These are phyloP conservation scores for Euproctis similis DNA, from an alignment of 2,888 invertebrate genomes.

Conservation along the genomic window DNA sequence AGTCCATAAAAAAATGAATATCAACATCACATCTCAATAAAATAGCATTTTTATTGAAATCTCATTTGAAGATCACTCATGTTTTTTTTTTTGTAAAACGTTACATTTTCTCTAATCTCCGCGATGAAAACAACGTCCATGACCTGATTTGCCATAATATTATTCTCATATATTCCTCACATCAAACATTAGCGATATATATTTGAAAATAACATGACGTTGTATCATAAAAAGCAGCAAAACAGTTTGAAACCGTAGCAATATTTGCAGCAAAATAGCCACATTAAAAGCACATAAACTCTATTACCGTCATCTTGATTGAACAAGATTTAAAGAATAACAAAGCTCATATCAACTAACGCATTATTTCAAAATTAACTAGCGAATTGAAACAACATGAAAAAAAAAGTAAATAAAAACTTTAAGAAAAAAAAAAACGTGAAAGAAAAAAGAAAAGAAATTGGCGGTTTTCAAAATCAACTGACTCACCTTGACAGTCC, in stretches of 20 bases:
- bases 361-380: no score
- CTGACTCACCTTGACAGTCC: constrained; percentile 56
- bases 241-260: constrained; percentile 24
- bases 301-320: no score
- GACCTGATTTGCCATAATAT: constrained; percentile 22
- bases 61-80: no score
- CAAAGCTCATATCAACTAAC: no score
- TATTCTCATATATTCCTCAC: constrained; percentile 13
- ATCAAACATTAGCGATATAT: constrained; percentile 13
- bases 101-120: constrained; percentile 8
- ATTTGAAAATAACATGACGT: constrained; percentile 9
- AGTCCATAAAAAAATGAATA: no score
- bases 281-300: constrained; percentile 36
- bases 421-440: constrained; percentile 5
- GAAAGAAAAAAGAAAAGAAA: constrained; percentile 25
- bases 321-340: no score
- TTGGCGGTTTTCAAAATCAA: constrained; percentile 32
- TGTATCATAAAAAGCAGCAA: constrained; percentile 14
- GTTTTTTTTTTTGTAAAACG: constrained; percentile 7
- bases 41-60: no score
- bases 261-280: constrained; percentile 35
- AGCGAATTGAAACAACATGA: no score
- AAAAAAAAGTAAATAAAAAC: no score
- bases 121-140: constrained; percentile 16
- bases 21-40: no score